Percentiles rank a stretch among this genome's conserved stretches.
Conservation (phyloP, 2,113 vertebrate genomes). For the Corythoichthys intestinalis region DNA sequence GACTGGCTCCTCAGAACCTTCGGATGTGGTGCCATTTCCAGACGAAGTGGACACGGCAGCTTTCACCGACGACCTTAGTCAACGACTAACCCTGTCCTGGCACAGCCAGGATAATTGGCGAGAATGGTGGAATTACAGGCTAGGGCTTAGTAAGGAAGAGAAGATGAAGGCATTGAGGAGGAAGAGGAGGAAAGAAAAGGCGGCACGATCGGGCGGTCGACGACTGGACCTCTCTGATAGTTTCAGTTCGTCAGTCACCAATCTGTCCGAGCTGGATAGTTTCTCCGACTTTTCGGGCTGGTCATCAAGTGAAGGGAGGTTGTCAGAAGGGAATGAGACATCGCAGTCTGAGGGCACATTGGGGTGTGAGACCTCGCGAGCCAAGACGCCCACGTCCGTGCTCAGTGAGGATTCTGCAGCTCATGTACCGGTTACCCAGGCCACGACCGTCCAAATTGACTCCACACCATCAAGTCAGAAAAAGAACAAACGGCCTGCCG, state of each 20-base stretch:
- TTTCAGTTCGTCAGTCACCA: constrained; percentile 76
- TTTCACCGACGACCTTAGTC: constrained; percentile 68
- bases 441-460: not conserved
- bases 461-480: constrained; percentile 2
- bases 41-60: constrained; percentile 10
- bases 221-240: constrained; percentile 64
- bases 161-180: constrained; percentile 56
- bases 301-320: constrained; percentile 34
- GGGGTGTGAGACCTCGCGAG: not conserved
- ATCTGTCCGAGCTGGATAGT: constrained; percentile 53
- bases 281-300: constrained; percentile 17
- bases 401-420: not conserved
- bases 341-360: not conserved
- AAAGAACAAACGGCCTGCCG: constrained; percentile 3
- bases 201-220: not conserved
- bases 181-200: constrained; percentile 69
- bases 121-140: constrained; percentile 76
- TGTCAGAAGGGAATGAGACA: constrained; percentile 27
- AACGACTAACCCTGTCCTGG: constrained; percentile 77
- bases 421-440: not conserved
- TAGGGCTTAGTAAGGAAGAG: constrained; percentile 32
- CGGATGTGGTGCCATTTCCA: constrained; percentile 7
- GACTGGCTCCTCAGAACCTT: not conserved
- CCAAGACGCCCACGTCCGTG: fast-evolving
- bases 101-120: constrained; percentile 57